Conservation (phyloP, 1,140 invertebrate species). For the Araneus ventricosus region DNA sequence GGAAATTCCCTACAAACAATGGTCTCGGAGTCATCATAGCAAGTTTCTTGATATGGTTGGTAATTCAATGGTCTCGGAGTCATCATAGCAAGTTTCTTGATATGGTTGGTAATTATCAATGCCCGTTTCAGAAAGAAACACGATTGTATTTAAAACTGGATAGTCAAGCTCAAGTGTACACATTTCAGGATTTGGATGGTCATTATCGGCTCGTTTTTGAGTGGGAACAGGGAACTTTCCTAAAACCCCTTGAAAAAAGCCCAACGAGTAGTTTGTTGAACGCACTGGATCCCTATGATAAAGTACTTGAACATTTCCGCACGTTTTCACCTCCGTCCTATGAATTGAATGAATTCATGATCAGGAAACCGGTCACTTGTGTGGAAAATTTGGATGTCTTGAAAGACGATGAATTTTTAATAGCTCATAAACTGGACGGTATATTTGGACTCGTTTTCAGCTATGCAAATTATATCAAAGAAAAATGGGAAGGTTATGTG, state of each 20-base stretch:
- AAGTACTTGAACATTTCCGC: neutral
- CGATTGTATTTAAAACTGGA: neutral
- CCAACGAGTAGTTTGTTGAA: neutral
- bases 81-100: slow-evolving; percentile 26
- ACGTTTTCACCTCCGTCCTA: neutral
- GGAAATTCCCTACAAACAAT: neutral
- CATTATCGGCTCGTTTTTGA: slow-evolving; percentile 35
- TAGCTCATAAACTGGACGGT: neutral
- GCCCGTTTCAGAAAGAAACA: neutral
- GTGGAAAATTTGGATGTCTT: neutral
- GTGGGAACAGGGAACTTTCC: slow-evolving; percentile 8
- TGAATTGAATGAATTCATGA: neutral
- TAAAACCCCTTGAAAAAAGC: neutral
- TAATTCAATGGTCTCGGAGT: neutral
- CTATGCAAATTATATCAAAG: neutral
- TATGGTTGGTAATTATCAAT: neutral
- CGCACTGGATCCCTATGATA: neutral
- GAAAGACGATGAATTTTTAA: neutral
- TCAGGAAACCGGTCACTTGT: neutral
- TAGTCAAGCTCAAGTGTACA: neutral
- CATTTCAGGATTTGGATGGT: neutral
- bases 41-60: neutral
- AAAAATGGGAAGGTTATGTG: slow-evolving; percentile 3
- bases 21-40: neutral
- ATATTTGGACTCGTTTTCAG: neutral